Evolutionary conservation across 1,140 invertebrate genomes (phyloP), one percentile per base, ranked within the genome.

Genomic region (Proales similis): DNA sequence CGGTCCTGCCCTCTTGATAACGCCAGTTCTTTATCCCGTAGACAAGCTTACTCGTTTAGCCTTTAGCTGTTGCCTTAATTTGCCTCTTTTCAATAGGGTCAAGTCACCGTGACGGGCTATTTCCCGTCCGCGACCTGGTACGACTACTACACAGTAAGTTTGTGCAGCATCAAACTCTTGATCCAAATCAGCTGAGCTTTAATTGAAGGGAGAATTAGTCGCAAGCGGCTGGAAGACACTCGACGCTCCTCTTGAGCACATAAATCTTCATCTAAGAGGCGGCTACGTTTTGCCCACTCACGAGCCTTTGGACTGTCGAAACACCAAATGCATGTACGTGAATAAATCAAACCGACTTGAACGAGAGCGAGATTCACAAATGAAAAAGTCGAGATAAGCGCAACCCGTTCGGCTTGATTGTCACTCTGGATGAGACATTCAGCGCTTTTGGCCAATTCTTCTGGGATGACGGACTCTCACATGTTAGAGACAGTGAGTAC

Each of bases 1-100:
- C 79, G 87, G 87, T 19, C 74, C 80, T 14, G 76, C 79, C 46
- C 64, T 90, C 3, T 80, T 89, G 77, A 82, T 90, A 42, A 74
- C 81, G 19, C 86, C 87, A 6, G 82, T 87, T 39, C 72, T 89
- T 17, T 74, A 83, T 64, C 76, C 84, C 68, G 83, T 57, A 9
- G 9, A 36, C 14, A 36, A 36, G 9, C 14, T 36, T 36, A 36
- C 9, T 14, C 14, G 9, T 9, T 36, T 9, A 36, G 14, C 14
- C 9, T 36, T 9, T 36, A 36, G 14, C 33, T 36, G 14, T 20
- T 26, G 29, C 26, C 22, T n/a, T 26, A 24, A 39, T 24, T 39
- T 6, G 19, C n/a, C 12, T 33, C 29, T 38, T 2, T 17, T 19
- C 19, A 27, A 5, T 17, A 57, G 69, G 83, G 82, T 12, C 5